These are phyloP conservation scores for Prosopocoilus inquinatus DNA, from an alignment of 2,888 invertebrate species.

Conservation along the genomic window DNA sequence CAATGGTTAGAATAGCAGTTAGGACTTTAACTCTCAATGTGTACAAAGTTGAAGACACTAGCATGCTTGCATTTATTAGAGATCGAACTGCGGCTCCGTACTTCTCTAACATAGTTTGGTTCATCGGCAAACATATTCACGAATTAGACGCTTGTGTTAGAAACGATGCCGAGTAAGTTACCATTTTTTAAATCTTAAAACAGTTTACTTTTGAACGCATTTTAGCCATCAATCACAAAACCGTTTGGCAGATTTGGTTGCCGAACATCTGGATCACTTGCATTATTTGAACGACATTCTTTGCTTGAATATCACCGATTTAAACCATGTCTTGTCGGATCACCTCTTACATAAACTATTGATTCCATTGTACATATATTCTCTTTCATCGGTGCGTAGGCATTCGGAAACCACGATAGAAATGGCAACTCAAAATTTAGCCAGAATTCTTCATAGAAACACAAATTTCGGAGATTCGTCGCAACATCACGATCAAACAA, in stretches of 20 bases:
- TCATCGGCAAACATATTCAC: slow-evolving; percentile 95
- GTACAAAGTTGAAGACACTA: slow-evolving; percentile 88
- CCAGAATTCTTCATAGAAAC: slow-evolving; percentile 63
- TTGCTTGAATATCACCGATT: slow-evolving; percentile 83
- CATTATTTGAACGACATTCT: slow-evolving; percentile 97
- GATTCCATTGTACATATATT: slow-evolving; percentile 92
- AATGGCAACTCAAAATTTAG: slow-evolving; percentile 61
- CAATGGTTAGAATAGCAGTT: slow-evolving; percentile 99
- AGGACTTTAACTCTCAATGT: slow-evolving; percentile 96
- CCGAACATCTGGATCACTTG: slow-evolving; percentile 95
- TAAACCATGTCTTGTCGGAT: slow-evolving; percentile 92
- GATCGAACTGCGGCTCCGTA: slow-evolving; percentile 97
- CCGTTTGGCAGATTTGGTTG: slow-evolving; percentile 88
- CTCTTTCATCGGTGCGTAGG: slow-evolving; percentile 59
- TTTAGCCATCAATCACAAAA: slow-evolving; percentile 87
- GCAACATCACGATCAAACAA: slow-evolving; percentile 42
- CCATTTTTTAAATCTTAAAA: not conserved
- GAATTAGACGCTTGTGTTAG: slow-evolving; percentile 93
- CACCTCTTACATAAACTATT: slow-evolving; percentile 90
- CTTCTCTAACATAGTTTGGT: slow-evolving; percentile 98
- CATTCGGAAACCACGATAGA: slow-evolving; percentile 58
- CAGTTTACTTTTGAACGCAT: slow-evolving; percentile 28
- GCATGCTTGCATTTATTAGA: slow-evolving; percentile 93
- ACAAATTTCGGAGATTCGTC: slow-evolving; percentile 51
- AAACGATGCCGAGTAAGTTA: slow-evolving; percentile 90